Evolutionary conservation across 2,888 invertebrate genomes (phyloP).

Genomic region (Nomada ferruginata): DNA sequence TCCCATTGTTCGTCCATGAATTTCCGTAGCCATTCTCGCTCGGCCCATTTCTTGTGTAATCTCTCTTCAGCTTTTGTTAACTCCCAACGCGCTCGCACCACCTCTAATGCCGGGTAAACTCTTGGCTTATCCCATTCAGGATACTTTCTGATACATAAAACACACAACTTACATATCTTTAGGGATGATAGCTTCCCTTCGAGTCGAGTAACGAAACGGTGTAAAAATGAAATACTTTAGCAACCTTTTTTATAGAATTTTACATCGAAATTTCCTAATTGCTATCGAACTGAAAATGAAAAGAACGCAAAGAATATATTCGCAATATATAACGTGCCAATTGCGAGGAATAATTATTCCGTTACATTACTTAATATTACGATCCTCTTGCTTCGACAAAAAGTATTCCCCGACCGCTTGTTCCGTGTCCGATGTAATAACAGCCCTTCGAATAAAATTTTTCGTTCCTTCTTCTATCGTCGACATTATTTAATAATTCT

Average conservation of each 20-base stretch:
- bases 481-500: slow-evolving; percentile 37
- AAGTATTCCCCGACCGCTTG: slow-evolving; percentile 86
- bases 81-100: slow-evolving; percentile 86
- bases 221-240: slow-evolving; percentile 14
- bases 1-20: slow-evolving; percentile 86
- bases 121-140: slow-evolving; percentile 88
- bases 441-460: slow-evolving; percentile 69
- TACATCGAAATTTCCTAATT: slow-evolving; percentile 29
- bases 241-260: slow-evolving; percentile 17
- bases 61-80: slow-evolving; percentile 85
- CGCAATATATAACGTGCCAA: background rate
- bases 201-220: background rate
- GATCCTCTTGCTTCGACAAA: slow-evolving; percentile 85
- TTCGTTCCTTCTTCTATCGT: slow-evolving; percentile 18
- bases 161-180: slow-evolving; percentile 13
- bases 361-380: slow-evolving; percentile 84
- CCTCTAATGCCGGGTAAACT: slow-evolving; percentile 85
- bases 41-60: slow-evolving; percentile 84
- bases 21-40: slow-evolving; percentile 83
- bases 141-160: slow-evolving; percentile 84
- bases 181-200: background rate
- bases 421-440: slow-evolving; percentile 80
- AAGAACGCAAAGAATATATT: slow-evolving; percentile 13
- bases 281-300: slow-evolving; percentile 34
- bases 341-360: slow-evolving; percentile 6